Evolutionary conservation across 2,888 invertebrate species (phyloP), one percentile per base, ranked within the genome.

Genomic region (Lagria hirta): DNA sequence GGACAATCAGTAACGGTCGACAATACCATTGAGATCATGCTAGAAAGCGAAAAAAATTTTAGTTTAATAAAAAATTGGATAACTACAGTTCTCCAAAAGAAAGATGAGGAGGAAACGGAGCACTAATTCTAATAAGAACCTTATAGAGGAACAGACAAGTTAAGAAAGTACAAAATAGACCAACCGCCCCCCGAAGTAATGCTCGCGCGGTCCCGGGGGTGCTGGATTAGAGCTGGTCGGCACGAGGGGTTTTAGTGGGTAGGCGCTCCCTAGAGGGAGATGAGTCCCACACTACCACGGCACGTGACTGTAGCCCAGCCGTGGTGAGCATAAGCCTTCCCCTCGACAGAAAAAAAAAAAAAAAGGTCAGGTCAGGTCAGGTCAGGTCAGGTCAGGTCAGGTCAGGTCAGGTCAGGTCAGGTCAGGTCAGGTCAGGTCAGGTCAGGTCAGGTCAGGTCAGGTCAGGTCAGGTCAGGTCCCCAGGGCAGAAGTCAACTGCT

Each of bases 61-160:
- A 6, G 14, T 16, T 10, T 13, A 12, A 22, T 33, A 2, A 23
- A 27, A 7, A 20, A 29, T 2, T 45, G 12, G 14, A 18, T 42
- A 3, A 14, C 11, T 2, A 12, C 15, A 3, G 29, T 47, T n/a
- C 20, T 42, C n/a, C n/a, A n/a, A n/a, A n/a, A n/a, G n/a, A 24
- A 23, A 26, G n/a, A 16, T 12, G 15, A 35, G 34, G 27, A 35
- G n/a, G n/a, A 42, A 28, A 41, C 14, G 8, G 44, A 44, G n/a
- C 5, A 4, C 4, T 4, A 24, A 8, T 10, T n/a, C n/a, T 27
- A 28, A 3, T 3, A 28, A 28, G 15, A 14, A 13, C 28, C n/a
- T n/a, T n/a, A n/a, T n/a, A n/a, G n/a, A n/a, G n/a, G n/a, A n/a
- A n/a, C n/a, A n/a, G n/a, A n/a, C n/a, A n/a, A n/a, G n/a, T n/a